Percentiles rank a stretch among this genome's conserved stretches.
Conservation (phyloP, 2,888 invertebrate species). For the Tenthredo livida region DNA sequence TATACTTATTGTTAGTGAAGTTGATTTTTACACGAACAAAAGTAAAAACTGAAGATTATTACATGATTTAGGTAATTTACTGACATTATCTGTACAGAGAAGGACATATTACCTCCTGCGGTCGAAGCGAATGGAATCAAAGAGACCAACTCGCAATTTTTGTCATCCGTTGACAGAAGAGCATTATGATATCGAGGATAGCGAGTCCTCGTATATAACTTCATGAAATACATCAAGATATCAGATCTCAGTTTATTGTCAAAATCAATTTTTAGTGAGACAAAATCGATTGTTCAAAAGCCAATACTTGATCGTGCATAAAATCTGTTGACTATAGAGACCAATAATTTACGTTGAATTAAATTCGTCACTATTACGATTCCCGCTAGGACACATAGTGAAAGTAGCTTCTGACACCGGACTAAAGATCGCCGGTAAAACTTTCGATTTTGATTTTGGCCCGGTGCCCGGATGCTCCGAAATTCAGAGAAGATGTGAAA, state of each 20-base stretch:
- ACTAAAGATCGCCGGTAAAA: slow-evolving; percentile 48
- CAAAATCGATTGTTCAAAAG: not conserved
- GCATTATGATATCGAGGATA: not conserved
- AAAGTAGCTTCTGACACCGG: slow-evolving; percentile 45
- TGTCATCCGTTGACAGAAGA: not conserved
- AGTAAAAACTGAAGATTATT: not conserved
- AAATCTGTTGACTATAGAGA: not conserved
- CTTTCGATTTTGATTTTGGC: slow-evolving; percentile 51
- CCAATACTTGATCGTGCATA: not conserved
- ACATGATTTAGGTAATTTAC: not conserved
- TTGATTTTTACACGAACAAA: not conserved
- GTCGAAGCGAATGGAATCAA: not conserved
- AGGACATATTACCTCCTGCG: not conserved
- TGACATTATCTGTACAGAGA: not conserved
- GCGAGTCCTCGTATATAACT: not conserved
- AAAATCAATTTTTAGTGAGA: not conserved
- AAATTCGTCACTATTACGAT: slow-evolving; percentile 51
- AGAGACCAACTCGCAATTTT: not conserved
- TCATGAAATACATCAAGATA: not conserved
- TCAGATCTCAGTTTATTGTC: not conserved
- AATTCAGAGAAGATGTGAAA: slow-evolving; percentile 15
- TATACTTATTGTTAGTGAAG: not conserved
- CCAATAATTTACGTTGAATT: slow-evolving; percentile 44
- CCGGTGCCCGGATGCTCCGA: slow-evolving; percentile 18
- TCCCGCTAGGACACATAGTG: slow-evolving; percentile 39